Percentiles rank a stretch among this genome's conserved stretches.
These are phyloP conservation scores for Halisarca cf. caerulea DNA, from an alignment of 37 sponge, comb jelly and placozoan species.

Conservation along the genomic window DNA sequence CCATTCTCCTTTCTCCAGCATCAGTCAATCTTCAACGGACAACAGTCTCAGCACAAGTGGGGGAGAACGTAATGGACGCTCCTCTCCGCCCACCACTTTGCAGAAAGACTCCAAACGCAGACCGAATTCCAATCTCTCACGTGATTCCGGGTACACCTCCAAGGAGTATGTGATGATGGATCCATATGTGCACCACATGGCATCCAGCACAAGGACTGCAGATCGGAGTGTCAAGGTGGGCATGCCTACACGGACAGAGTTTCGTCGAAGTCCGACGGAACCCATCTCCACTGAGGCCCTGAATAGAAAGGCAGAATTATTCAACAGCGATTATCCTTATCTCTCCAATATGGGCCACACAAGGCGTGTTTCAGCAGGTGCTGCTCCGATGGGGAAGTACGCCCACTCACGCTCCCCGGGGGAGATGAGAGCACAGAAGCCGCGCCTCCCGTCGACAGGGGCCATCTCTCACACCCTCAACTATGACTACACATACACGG, in stretches of 20 bases:
- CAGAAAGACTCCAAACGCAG: background rate
- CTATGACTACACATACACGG: background rate
- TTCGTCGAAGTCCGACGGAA: conserved; percentile 1
- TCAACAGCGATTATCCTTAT: background rate
- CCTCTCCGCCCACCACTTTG: background rate
- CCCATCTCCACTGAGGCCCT: background rate
- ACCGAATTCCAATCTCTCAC: conserved; percentile 15
- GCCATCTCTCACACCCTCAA: background rate
- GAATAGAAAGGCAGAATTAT: background rate
- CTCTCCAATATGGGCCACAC: background rate
- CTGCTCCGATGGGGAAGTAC: background rate
- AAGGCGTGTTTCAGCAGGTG: background rate
- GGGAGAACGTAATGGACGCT: background rate
- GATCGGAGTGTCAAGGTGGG: background rate
- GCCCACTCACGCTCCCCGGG: background rate
- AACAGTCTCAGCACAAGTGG: conserved; percentile 5
- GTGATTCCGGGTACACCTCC: conserved; percentile 22
- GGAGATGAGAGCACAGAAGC: background rate
- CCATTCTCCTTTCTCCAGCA: background rate
- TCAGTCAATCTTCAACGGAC: background rate
- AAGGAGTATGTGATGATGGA: background rate
- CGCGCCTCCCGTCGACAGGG: background rate
- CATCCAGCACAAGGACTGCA: background rate
- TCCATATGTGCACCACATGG: background rate
- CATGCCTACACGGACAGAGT: background rate